Evolutionary conservation across 2,888 invertebrate genomes (phyloP).

Genomic region (Dendrolimus pini): DNA sequence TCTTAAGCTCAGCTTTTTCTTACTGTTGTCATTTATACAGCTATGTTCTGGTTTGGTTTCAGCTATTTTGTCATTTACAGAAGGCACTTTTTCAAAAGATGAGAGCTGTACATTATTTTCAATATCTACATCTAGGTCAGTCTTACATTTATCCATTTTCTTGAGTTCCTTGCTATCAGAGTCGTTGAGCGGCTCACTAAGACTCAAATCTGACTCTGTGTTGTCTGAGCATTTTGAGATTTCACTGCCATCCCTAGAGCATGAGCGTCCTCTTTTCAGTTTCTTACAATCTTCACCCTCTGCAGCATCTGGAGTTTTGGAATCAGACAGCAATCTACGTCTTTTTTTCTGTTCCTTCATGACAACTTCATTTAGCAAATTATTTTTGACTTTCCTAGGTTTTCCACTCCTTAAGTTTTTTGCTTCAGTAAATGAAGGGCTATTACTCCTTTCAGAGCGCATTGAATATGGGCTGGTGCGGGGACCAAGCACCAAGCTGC

Average conservation of each 20-base stretch:
- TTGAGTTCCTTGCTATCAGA: constrained; percentile 64
- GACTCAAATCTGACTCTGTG: constrained; percentile 79
- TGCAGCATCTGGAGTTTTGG: constrained; percentile 52
- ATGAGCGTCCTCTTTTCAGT: constrained; percentile 63
- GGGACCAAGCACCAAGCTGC: constrained; percentile 52
- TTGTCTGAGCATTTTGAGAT: constrained; percentile 78
- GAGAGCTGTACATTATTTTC: constrained; percentile 75
- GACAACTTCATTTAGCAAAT: constrained; percentile 76
- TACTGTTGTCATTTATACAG: constrained; percentile 51
- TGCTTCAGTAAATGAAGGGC: constrained; percentile 64
- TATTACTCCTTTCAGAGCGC: constrained; percentile 75
- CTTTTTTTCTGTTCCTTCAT: constrained; percentile 74
- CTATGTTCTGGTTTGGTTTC: constrained; percentile 57
- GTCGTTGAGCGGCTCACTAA: constrained; percentile 72
- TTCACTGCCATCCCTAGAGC: constrained; percentile 76
- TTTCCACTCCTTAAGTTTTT: constrained; percentile 81
- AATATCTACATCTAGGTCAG: constrained; percentile 75
- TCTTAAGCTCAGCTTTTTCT: constrained; percentile 68
- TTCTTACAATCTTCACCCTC: constrained; percentile 63
- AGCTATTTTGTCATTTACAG: constrained; percentile 59
- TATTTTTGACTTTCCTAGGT: constrained; percentile 77
- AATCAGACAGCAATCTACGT: constrained; percentile 73
- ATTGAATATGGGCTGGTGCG: constrained; percentile 78
- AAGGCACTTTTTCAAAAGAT: constrained; percentile 73
- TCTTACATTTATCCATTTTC: constrained; percentile 73